A percentile compares a stretch with the other conserved stretches of the same genome.
These are phyloP conservation scores for Diorhabda sublineata DNA, from an alignment of 1,140 invertebrate species.

Conservation along the genomic window DNA sequence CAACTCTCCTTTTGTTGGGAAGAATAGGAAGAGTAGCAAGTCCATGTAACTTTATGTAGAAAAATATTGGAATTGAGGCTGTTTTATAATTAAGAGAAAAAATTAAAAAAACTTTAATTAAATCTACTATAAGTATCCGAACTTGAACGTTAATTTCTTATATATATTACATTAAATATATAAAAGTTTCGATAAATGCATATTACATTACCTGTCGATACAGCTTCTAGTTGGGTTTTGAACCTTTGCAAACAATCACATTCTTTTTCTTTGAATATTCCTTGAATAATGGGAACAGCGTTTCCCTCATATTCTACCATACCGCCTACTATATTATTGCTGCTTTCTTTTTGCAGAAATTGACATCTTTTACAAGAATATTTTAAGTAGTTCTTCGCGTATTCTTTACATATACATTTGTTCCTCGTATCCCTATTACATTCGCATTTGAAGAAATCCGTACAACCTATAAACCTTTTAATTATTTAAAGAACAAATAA, in stretches of 20 bases:
- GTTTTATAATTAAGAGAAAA: too few relatives aligned
- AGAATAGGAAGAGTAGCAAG: too few relatives aligned
- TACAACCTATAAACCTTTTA: neutral
- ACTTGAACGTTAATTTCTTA: too few relatives aligned
- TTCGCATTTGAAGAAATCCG: neutral
- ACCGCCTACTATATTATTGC: conserved; percentile 8
- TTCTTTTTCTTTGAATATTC: conserved; percentile 16
- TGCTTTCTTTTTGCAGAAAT: conserved; percentile 5
- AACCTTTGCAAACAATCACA: conserved; percentile 28
- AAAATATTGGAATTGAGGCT: too few relatives aligned
- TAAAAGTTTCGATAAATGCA: too few relatives aligned
- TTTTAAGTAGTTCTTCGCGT: conserved; percentile 13
- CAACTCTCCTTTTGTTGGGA: too few relatives aligned
- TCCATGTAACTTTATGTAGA: too few relatives aligned
- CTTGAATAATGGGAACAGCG: conserved; percentile 25
- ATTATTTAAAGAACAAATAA: too few relatives aligned
- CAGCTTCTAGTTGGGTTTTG: conserved; percentile 17
- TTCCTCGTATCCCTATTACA: neutral
- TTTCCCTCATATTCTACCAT: neutral
- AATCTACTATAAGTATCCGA: too few relatives aligned
- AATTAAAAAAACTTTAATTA: too few relatives aligned
- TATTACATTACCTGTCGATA: conserved; percentile 1
- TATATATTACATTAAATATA: too few relatives aligned
- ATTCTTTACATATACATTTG: conserved; percentile 15
- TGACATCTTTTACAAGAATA: conserved; percentile 16